A percentile compares a stretch with the other conserved stretches of the same genome.
phyloP scores from a whole-genome alignment of 2,797 vertebrate genomes.

The Syngnathus acus region DNA sequence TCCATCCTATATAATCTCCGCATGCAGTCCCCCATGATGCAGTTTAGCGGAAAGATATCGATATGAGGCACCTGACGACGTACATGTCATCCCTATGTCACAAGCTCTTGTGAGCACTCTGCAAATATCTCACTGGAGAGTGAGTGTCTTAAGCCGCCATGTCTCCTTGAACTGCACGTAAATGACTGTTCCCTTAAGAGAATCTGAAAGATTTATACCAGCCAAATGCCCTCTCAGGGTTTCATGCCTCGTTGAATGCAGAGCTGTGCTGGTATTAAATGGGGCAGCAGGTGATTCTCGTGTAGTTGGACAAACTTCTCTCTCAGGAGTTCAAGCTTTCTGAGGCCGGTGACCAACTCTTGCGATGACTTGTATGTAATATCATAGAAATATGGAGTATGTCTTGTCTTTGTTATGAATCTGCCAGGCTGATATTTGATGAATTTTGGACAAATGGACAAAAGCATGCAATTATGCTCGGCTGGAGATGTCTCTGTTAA shows the following conservation, averaged over 20 bases:
- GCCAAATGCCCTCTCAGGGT: slow-evolving; percentile 37
- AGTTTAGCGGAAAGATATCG: slow-evolving; percentile 40
- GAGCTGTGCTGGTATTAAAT: slow-evolving; percentile 39
- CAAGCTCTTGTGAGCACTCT: slow-evolving; percentile 41
- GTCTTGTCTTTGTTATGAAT: neutral
- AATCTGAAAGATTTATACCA: slow-evolving; percentile 48
- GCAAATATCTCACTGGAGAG: slow-evolving; percentile 41
- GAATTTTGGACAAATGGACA: neutral
- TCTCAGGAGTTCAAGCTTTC: neutral
- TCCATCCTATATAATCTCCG: slow-evolving; percentile 38
- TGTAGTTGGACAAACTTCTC: neutral
- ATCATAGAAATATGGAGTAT: neutral
- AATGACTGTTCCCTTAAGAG: slow-evolving; percentile 45
- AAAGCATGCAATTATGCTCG: neutral
- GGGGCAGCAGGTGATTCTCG: slow-evolving; percentile 32
- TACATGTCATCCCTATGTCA: slow-evolving; percentile 38
- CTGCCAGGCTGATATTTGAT: neutral
- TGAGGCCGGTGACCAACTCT: neutral
- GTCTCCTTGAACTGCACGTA: slow-evolving; percentile 56
- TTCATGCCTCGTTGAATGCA: slow-evolving; percentile 38
- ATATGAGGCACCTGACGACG: slow-evolving; percentile 28
- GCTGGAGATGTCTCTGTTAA: neutral
- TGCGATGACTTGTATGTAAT: neutral
- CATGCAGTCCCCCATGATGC: slow-evolving; percentile 33
- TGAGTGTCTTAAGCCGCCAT: slow-evolving; percentile 43